Evolutionary conservation across 2,888 invertebrate species (phyloP).

Genomic region (Acleris holmiana): DNA sequence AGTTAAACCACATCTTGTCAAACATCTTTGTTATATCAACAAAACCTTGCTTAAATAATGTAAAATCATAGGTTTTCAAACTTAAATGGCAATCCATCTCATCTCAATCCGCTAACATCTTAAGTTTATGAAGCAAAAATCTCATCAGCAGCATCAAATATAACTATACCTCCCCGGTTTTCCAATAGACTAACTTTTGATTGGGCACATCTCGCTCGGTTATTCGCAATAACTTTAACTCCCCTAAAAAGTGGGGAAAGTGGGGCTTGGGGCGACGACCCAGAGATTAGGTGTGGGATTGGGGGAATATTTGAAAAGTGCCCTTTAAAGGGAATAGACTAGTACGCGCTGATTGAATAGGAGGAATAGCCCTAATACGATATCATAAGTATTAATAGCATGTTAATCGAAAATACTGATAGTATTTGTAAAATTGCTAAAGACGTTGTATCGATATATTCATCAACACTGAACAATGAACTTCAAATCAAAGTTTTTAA

Average conservation of each 20-base stretch:
- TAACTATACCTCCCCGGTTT: conserved; percentile 39
- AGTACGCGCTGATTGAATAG: background rate
- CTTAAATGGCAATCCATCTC: background rate
- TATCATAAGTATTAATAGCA: no score
- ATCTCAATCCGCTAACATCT: background rate
- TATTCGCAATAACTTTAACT: conserved; percentile 61
- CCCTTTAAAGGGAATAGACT: conserved; percentile 11
- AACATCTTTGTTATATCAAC: no score
- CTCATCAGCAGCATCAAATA: conserved; percentile 32
- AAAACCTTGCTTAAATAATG: background rate
- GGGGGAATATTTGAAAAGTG: conserved; percentile 24
- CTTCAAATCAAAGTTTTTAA: no score
- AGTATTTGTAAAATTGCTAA: no score
- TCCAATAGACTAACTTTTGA: conserved; percentile 53
- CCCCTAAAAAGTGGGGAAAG: conserved; percentile 49
- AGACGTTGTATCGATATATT: no score
- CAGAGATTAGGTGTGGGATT: conserved; percentile 44
- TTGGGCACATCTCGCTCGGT: conserved; percentile 56
- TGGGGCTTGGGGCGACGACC: conserved; percentile 48
- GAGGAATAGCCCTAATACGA: no score
- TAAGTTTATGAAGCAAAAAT: conserved; percentile 13
- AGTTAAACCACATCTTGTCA: no score
- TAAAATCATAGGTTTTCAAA: background rate
- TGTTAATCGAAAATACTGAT: no score
- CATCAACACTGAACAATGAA: no score